Conservation (phyloP, 2,797 vertebrate species). For the Acestrorhynchus altus region DNA sequence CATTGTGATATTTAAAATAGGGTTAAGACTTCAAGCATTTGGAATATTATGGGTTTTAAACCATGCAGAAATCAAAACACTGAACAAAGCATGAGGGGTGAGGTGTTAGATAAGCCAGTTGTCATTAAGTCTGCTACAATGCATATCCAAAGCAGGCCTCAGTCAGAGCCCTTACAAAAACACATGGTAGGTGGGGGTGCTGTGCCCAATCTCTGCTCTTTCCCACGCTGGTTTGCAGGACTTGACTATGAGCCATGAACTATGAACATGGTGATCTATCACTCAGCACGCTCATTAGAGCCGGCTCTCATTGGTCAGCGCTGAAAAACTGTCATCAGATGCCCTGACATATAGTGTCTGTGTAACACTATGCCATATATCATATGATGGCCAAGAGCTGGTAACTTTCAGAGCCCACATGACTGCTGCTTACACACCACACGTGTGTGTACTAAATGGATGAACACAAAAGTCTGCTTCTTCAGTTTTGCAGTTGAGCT, state of each 20-base stretch:
- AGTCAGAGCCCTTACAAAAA: background rate
- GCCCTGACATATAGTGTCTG: background rate
- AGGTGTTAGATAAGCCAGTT: background rate
- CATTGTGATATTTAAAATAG: too few species aligned
- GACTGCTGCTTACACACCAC: background rate
- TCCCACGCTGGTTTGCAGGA: slow-evolving; percentile 33
- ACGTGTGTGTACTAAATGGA: background rate
- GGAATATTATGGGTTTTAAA: background rate
- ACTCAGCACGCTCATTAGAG: slow-evolving; percentile 17
- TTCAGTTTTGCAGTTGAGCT: background rate
- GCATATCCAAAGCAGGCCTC: background rate
- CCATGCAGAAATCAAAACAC: background rate
- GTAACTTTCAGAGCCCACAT: background rate
- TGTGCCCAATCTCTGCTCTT: slow-evolving; percentile 17
- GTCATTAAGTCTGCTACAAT: background rate
- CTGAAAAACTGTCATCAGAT: slow-evolving; percentile 16
- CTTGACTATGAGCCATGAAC: background rate
- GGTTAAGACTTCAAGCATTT: background rate
- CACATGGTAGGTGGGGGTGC: background rate
- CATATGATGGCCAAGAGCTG: background rate
- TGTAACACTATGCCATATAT: slow-evolving; percentile 2
- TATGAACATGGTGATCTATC: slow-evolving; percentile 9
- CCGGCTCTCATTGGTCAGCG: background rate
- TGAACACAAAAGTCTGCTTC: background rate
- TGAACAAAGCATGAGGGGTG: background rate